Percentiles rank a stretch among this genome's conserved stretches.
These are phyloP conservation scores for Nymphalis io DNA, from an alignment of 1,140 invertebrate species.

Conservation along the genomic window DNA sequence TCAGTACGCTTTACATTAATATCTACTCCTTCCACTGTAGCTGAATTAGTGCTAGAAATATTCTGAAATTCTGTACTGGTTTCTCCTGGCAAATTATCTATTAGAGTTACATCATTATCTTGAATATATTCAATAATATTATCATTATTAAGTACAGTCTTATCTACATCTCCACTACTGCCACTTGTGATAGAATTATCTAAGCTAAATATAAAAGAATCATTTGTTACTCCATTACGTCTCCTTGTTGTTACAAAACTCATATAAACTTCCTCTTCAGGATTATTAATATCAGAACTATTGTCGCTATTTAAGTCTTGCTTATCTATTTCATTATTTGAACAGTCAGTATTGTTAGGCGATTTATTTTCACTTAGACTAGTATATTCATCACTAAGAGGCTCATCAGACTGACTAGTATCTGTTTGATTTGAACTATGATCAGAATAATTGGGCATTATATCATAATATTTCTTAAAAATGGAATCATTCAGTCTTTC, in stretches of 20 bases:
- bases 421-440: conserved; percentile 23
- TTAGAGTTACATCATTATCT: conserved; percentile 12
- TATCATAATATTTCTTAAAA: conserved; percentile 57
- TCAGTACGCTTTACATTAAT: not conserved
- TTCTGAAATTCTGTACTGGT: not conserved
- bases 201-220: conserved; percentile 51
- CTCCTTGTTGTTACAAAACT: conserved; percentile 69
- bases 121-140: not conserved
- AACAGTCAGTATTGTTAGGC: conserved; percentile 7
- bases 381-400: conserved; percentile 28
- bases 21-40: not conserved
- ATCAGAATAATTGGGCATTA: conserved; percentile 31
- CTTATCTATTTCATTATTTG: not conserved
- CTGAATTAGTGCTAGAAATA: not conserved
- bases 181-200: conserved; percentile 48
- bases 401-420: conserved; percentile 17
- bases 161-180: conserved; percentile 48
- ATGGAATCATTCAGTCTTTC: conserved; percentile 55
- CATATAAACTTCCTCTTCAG: conserved; percentile 31
- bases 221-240: conserved; percentile 53
- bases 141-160: conserved; percentile 50
- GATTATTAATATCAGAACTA: conserved; percentile 22
- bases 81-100: not conserved
- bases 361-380: conserved; percentile 26
- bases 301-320: not conserved